Percentiles rank a stretch among this genome's conserved stretches.
phyloP scores from a whole-genome alignment of 2,888 invertebrate genomes.

The Drosophila monieri region DNA sequence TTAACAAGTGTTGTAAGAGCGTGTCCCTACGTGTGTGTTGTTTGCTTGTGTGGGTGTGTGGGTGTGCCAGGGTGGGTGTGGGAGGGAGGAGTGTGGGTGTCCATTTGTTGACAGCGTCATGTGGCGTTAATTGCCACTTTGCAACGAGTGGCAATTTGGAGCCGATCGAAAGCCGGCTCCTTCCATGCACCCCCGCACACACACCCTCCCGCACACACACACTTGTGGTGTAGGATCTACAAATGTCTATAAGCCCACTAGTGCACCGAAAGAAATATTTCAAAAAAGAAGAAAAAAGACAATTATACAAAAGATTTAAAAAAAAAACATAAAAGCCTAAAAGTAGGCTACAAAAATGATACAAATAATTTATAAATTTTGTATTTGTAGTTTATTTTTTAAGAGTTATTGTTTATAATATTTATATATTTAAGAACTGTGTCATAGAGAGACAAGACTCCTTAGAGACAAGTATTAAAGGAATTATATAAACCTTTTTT shows the following conservation, averaged over 20 bases:
- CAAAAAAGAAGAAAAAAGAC: no score
- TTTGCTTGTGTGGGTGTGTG: neutral
- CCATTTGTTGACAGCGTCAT: slow-evolving; percentile 56
- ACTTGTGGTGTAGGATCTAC: neutral
- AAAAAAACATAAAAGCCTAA: neutral
- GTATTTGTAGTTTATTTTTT: no score
- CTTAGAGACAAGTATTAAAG: no score
- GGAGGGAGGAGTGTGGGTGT: slow-evolving; percentile 9
- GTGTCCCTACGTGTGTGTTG: neutral
- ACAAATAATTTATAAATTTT: no score
- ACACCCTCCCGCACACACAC: slow-evolving; percentile 4
- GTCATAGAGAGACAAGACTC: no score
- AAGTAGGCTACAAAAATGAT: neutral
- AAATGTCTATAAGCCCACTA: neutral
- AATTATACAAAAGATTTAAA: no score
- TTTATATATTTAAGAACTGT: no score
- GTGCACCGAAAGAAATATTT: no score
- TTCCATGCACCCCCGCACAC: slow-evolving; percentile 7
- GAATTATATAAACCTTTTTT: no score
- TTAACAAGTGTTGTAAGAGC: slow-evolving; percentile 50
- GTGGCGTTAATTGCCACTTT: slow-evolving; percentile 59
- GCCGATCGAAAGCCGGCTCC: slow-evolving; percentile 42
- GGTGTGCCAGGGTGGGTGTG: slow-evolving; percentile 1
- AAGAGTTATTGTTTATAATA: no score
- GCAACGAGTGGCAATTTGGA: slow-evolving; percentile 56